These are phyloP conservation scores for Bubo bubo DNA, from an alignment of 2,113 vertebrate species.

Conservation along the genomic window DNA sequence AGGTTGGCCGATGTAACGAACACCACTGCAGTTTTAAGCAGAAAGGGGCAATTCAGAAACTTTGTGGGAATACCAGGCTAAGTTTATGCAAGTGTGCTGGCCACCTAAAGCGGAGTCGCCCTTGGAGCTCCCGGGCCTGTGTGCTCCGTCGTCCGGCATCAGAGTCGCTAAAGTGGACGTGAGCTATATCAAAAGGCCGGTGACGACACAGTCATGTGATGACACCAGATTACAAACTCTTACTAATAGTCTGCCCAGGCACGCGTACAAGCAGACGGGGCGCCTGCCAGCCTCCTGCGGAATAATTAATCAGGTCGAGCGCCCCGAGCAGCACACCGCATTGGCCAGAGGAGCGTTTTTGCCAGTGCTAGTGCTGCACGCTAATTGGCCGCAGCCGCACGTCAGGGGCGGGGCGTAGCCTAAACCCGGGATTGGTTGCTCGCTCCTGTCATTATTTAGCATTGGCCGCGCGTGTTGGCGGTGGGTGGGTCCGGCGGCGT, in stretches of 20 bases:
- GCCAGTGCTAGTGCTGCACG: fast-evolving
- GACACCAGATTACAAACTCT: fast-evolving
- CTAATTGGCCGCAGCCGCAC: background rate
- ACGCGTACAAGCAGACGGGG: fast-evolving
- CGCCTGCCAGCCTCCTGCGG: no score
- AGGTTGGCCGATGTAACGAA: fast-evolving
- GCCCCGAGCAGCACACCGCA: fast-evolving
- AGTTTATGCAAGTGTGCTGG: fast-evolving
- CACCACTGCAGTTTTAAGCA: fast-evolving
- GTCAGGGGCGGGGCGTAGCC: background rate
- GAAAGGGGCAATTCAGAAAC: no score
- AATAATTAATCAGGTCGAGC: background rate
- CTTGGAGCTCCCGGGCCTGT: fast-evolving
- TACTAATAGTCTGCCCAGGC: fast-evolving
- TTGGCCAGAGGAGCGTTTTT: fast-evolving
- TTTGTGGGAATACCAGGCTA: fast-evolving
- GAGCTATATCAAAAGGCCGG: fast-evolving
- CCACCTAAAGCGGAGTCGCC: fast-evolving
- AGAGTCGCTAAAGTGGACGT: no score
- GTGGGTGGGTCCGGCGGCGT: background rate
- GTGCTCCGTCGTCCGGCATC: no score
- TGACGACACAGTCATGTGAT: fast-evolving
- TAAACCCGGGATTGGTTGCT: background rate
- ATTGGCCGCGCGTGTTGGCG: background rate
- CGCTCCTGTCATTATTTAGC: background rate